phyloP scores from a whole-genome alignment of 2,797 vertebrate species.

The Platyrinchus mystaceus region DNA sequence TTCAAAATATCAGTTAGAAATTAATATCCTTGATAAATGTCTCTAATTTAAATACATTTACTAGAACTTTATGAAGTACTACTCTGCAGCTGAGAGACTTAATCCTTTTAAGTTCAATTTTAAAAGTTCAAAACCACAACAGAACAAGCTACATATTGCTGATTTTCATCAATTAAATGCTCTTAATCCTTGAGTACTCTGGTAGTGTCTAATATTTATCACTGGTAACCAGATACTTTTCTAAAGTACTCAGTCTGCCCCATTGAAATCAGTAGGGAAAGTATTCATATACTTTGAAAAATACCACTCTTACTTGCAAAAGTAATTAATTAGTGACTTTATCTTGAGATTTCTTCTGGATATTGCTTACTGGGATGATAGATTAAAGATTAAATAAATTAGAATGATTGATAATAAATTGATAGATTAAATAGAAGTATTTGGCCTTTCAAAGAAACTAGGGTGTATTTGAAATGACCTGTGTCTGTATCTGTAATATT shows the following conservation, averaged over 20 bases:
- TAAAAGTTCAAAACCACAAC: neutral
- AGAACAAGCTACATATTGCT: neutral
- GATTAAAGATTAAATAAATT: neutral
- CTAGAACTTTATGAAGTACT: neutral
- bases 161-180: neutral
- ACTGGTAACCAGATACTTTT: neutral
- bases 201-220: neutral
- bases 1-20: constrained; percentile 30
- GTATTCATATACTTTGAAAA: neutral
- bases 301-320: neutral
- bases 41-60: constrained; percentile 38
- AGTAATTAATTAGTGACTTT: neutral
- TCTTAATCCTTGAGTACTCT: neutral
- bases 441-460: neutral
- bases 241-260: neutral
- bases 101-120: neutral
- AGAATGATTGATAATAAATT: neutral
- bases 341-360: neutral
- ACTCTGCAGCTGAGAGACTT: neutral
- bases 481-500: neutral
- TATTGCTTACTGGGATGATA: neutral
- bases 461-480: neutral
- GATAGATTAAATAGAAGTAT: neutral
- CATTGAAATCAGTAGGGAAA: neutral
- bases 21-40: constrained; percentile 35